A percentile compares a stretch with the other conserved stretches of the same genome.
phyloP scores from a whole-genome alignment of 2,797 vertebrate genomes.

The Potorous gilbertii region DNA sequence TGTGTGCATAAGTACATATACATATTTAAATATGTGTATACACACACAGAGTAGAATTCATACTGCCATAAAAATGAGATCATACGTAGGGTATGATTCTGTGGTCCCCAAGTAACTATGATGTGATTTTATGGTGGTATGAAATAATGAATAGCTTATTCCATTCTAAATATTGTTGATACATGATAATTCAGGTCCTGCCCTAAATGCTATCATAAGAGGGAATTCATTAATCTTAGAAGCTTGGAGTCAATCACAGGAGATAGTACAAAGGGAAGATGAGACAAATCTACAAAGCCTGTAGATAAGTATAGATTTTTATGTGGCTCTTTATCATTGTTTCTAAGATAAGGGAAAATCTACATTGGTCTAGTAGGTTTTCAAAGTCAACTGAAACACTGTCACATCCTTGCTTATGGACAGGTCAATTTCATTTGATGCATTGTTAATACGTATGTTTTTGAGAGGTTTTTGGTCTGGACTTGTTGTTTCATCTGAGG shows the following conservation, averaged over 20 bases:
- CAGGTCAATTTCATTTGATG: background rate
- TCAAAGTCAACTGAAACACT: background rate
- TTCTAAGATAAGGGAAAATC: background rate
- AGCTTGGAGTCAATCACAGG: slow-evolving; percentile 1
- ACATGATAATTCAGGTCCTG: background rate
- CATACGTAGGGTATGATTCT: background rate
- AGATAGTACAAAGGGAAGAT: background rate
- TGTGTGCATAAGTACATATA: background rate
- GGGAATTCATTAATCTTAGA: background rate
- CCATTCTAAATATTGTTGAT: background rate
- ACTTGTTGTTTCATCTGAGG: background rate
- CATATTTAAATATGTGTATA: background rate
- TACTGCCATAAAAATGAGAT: background rate
- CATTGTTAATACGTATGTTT: background rate
- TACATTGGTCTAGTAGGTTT: background rate
- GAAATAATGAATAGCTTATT: background rate
- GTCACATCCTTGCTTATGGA: background rate
- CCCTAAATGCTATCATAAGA: background rate
- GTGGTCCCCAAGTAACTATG: too few relatives aligned
- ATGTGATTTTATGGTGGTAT: background rate
- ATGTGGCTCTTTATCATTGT: slow-evolving; percentile 8
- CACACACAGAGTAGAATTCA: background rate
- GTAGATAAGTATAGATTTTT: slow-evolving; percentile 16
- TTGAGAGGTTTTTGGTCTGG: background rate
- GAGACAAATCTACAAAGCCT: slow-evolving; percentile 4